phyloP scores from a whole-genome alignment of 2,797 vertebrate species.

The Liasis olivaceus region DNA sequence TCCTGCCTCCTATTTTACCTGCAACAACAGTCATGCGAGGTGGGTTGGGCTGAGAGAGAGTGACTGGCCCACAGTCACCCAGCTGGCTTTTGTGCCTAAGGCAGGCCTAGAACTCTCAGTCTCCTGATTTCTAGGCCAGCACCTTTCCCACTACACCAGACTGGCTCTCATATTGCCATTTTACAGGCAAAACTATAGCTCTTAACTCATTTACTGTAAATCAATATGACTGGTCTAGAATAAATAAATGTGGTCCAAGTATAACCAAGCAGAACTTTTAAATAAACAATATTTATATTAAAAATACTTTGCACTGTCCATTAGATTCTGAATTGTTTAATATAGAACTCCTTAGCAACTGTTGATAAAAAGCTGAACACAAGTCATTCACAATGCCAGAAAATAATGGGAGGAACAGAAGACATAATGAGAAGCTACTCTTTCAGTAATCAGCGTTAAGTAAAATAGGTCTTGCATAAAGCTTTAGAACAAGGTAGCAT shows the following conservation, averaged over 20 bases:
- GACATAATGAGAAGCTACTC: background rate
- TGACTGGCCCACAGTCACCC: too few relatives aligned
- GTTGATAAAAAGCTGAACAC: background rate
- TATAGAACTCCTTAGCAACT: background rate
- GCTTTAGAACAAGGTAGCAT: background rate
- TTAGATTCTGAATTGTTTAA: background rate
- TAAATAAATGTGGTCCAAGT: background rate
- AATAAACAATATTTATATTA: background rate
- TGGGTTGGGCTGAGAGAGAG: too few relatives aligned
- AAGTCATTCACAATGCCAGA: background rate
- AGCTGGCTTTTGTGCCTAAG: too few relatives aligned
- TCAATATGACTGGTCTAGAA: background rate
- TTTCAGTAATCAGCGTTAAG: background rate
- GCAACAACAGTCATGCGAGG: too few relatives aligned
- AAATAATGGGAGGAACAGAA: background rate
- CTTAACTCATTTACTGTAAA: background rate
- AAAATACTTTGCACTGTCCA: background rate
- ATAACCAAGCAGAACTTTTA: background rate
- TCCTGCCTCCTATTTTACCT: too few relatives aligned
- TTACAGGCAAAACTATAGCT: background rate
- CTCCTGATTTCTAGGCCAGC: background rate
- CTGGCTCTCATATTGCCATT: background rate
- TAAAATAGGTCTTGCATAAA: constrained; percentile 4
- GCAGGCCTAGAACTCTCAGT: background rate
- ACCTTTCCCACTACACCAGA: background rate